Evolutionary conservation across 2,888 invertebrate genomes (phyloP), one percentile per base, ranked within the genome.

Genomic region (Cerceris rybyensis): DNA sequence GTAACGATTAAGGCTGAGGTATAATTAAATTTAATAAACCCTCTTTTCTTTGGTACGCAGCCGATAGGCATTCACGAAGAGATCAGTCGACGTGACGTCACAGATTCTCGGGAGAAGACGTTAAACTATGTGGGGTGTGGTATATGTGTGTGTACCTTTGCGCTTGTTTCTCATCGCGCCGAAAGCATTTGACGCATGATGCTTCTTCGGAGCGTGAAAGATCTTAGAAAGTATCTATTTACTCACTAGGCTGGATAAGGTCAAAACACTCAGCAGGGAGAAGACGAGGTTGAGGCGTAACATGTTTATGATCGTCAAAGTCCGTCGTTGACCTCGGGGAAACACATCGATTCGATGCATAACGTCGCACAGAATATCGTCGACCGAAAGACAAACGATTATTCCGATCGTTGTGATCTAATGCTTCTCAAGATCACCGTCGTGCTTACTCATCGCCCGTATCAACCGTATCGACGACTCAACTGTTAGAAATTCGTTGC

Each of bases 21-120:
- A 82, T 87, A 87, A 89, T 88, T 88, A 85, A 88, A 88, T 88
- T 86, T 78, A 87, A 88, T 86, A 83, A 85, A 77, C 41, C 67
- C 59, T 52, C 70, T 28, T 49, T 49, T 50, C 39, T 7, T 11
- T 43, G 49, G 46, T 65, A 64, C 75, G 70, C 80, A 78, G 70
- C 70, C 80, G 82, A 81, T 82, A 88, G 82, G 81, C 83, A 85
- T 84, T 86, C 81, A 72, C 71, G 63, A 75, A 60, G 71, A 84
- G 71, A 84, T 88, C 80, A 78, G 74, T 73, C 59, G 83, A 86
- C 54, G 17, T 89, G 88, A 89, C 88, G 89, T 89, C 89, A 88
- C 43, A 14, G 50, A 55, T 14, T 42, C 52, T 13, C 16, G 11
- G 16, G 28, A 46, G 28, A 8, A 72, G 49, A 50, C 52, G 16